Percentiles rank a stretch among this genome's conserved stretches.
Conservation (phyloP, 2,888 invertebrate genomes). For the Agonopterix subpropinquella region DNA sequence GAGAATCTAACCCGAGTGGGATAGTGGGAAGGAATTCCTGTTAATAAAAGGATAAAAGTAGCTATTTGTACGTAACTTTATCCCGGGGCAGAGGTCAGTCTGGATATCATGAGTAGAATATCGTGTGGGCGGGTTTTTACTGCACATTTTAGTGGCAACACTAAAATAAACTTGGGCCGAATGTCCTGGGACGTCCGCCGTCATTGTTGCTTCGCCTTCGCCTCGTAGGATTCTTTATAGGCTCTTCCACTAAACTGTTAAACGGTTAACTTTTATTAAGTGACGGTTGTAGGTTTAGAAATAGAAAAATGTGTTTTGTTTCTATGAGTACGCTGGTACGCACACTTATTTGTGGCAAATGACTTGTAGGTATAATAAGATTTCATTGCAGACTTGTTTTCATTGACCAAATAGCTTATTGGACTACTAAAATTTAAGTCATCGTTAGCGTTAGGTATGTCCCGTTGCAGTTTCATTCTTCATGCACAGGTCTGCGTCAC, state of each 20-base stretch:
- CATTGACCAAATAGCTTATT: too few species aligned
- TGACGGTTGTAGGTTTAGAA: constrained; percentile 21
- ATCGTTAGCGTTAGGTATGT: too few species aligned
- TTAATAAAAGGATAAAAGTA: constrained; percentile 23
- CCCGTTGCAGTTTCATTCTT: too few species aligned
- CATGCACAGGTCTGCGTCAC: too few species aligned
- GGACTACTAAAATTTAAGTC: too few species aligned
- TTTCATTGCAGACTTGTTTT: too few species aligned
- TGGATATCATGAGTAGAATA: constrained; percentile 53
- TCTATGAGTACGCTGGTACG: too few species aligned
- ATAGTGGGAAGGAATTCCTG: background rate
- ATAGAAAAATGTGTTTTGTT: too few species aligned
- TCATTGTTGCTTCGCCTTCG: constrained; percentile 51
- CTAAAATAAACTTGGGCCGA: constrained; percentile 60
- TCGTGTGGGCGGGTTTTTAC: constrained; percentile 66
- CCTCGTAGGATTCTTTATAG: constrained; percentile 48
- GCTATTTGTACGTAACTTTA: constrained; percentile 31
- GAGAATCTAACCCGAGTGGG: too few species aligned
- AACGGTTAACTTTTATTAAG: constrained; percentile 46
- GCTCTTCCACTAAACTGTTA: constrained; percentile 47
- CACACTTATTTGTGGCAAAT: too few species aligned
- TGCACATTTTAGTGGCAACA: constrained; percentile 58
- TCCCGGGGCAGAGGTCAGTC: constrained; percentile 60
- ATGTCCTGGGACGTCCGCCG: constrained; percentile 48
- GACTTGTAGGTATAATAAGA: too few species aligned